phyloP scores from a whole-genome alignment of 1,140 invertebrate species.

The Brevipalpus yothersi region DNA sequence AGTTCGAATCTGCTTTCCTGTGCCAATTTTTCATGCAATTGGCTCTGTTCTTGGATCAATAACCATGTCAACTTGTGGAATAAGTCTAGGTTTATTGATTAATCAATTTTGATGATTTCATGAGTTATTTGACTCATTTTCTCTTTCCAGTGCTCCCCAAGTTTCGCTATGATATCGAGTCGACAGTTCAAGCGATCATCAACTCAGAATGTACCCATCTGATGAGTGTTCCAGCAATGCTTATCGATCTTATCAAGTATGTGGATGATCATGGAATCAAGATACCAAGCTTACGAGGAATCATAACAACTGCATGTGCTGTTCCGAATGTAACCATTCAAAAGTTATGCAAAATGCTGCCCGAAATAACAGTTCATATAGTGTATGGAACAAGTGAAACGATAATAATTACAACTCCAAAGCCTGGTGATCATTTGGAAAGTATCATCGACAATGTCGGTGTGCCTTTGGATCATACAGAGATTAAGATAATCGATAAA shows the following conservation, averaged over 20 bases:
- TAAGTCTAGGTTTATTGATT: neutral
- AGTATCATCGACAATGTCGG: conserved; percentile 47
- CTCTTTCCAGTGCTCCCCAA: neutral
- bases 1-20: conserved; percentile 38
- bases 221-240: conserved; percentile 90
- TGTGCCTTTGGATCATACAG: conserved; percentile 43
- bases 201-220: conserved; percentile 38
- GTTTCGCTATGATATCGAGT: neutral
- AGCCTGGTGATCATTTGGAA: conserved; percentile 34
- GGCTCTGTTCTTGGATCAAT: conserved; percentile 46
- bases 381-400: conserved; percentile 77
- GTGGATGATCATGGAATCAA: neutral
- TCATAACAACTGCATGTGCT: neutral
- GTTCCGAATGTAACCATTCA: neutral
- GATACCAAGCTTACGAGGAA: neutral
- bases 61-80: conserved; percentile 5
- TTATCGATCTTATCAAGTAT: conserved; percentile 48
- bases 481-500: conserved; percentile 45
- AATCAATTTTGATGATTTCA: neutral
- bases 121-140: neutral
- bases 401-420: conserved; percentile 38
- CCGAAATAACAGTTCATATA: neutral
- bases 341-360: neutral
- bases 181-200: neutral
- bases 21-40: conserved; percentile 78